These are phyloP conservation scores for Helicoverpa zea DNA, from an alignment of 1,140 invertebrate species.

Conservation along the genomic window DNA sequence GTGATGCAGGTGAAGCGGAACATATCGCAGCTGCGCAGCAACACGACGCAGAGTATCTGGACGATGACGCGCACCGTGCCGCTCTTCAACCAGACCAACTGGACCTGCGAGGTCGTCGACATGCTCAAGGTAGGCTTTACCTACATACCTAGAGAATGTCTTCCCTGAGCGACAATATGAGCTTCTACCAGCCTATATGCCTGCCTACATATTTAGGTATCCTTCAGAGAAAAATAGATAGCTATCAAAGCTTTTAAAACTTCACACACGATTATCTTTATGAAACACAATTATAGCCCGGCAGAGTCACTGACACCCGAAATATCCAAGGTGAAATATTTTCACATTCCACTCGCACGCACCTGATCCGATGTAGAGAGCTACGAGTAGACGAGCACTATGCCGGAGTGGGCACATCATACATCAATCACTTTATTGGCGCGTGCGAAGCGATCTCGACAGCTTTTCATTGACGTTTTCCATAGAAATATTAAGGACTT, in stretches of 20 bases:
- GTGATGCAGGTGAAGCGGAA: constrained; percentile 91
- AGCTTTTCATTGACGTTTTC: neutral
- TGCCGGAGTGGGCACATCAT: neutral
- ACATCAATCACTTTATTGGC: neutral
- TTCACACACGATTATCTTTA: neutral
- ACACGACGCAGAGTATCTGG: constrained; percentile 94
- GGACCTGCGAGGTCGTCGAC: constrained; percentile 89
- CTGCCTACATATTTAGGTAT: too few species aligned
- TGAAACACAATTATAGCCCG: too few species aligned
- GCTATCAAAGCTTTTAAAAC: neutral
- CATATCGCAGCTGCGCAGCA: constrained; percentile 90
- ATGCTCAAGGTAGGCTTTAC: constrained; percentile 85
- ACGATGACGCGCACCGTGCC: constrained; percentile 89
- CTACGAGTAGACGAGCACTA: neutral
- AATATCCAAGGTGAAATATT: too few species aligned
- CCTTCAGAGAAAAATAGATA: too few species aligned
- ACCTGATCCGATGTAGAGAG: too few species aligned
- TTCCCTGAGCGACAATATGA: too few species aligned
- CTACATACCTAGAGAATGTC: too few species aligned
- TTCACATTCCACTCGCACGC: too few species aligned
- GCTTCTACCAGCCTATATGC: too few species aligned
- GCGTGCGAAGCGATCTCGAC: neutral
- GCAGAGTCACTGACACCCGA: too few species aligned
- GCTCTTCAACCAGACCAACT: constrained; percentile 91
- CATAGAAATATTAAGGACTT: neutral